Evolutionary conservation across 2,888 invertebrate species (phyloP).

Genomic region (Amblyteles armatorius): DNA sequence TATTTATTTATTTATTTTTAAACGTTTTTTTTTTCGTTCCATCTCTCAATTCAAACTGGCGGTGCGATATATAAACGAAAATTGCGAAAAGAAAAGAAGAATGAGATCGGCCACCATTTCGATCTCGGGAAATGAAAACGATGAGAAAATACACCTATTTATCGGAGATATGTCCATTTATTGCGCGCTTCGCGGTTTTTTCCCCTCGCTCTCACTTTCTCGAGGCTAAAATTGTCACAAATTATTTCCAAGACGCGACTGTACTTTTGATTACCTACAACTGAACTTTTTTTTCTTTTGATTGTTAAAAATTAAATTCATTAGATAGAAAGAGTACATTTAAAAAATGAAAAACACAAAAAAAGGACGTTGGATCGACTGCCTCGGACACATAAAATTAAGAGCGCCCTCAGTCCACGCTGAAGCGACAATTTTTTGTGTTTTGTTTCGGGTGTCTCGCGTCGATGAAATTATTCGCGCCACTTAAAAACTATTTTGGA

Average conservation of each 20-base stretch:
- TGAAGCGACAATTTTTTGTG: not conserved
- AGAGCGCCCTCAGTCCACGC: not conserved
- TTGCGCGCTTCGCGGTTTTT: constrained; percentile 42
- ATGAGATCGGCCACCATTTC: not conserved
- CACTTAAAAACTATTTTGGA: constrained; percentile 60
- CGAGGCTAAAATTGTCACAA: constrained; percentile 14
- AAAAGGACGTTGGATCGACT: not conserved
- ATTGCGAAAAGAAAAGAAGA: not conserved
- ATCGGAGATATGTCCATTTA: constrained; percentile 53
- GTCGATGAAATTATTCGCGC: constrained; percentile 31
- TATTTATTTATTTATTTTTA: constrained; percentile 7
- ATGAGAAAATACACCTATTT: constrained; percentile 2
- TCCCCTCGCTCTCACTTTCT: not conserved
- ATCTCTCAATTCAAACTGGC: constrained; percentile 13
- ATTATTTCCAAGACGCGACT: constrained; percentile 50
- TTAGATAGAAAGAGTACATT: not conserved
- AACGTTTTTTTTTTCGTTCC: not conserved
- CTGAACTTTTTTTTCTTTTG: not conserved
- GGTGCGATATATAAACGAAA: constrained; percentile 6
- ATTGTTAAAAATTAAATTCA: not conserved
- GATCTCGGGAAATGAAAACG: not conserved
- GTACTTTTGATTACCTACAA: constrained; percentile 4
- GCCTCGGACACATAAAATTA: not conserved
- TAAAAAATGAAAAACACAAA: not conserved
- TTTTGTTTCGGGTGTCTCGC: not conserved